phyloP scores from a whole-genome alignment of 2,113 vertebrate species.

The Benitochromis conjunctus region DNA sequence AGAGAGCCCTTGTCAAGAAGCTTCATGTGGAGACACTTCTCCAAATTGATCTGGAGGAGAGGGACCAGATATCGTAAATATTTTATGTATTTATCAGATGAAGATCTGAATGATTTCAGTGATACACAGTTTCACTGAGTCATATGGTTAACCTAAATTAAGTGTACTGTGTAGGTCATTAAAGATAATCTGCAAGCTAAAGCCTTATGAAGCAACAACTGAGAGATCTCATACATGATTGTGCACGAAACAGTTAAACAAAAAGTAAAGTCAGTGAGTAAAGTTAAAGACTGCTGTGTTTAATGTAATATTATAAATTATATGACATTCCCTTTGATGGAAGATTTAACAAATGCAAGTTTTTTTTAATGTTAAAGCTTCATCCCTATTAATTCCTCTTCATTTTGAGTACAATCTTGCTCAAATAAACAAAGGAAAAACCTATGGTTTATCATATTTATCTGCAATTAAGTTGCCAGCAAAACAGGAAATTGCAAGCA shows the following conservation, averaged over 20 bases:
- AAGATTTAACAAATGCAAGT: neutral
- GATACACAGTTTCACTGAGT: conserved; percentile 8
- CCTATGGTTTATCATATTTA: neutral
- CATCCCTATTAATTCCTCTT: neutral
- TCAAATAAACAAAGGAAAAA: neutral
- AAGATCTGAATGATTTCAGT: neutral
- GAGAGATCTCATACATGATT: neutral
- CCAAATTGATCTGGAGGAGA: neutral
- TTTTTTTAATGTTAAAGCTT: neutral
- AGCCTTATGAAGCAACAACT: neutral
- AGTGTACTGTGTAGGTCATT: neutral
- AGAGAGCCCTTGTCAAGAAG: neutral
- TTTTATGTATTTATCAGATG: neutral
- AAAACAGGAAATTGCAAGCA: neutral
- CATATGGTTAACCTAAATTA: neutral
- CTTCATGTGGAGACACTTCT: neutral
- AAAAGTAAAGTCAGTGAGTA: neutral
- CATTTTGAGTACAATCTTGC: neutral
- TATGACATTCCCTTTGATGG: neutral
- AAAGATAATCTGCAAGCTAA: neutral
- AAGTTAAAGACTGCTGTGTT: neutral
- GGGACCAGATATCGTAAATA: neutral
- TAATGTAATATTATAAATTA: neutral
- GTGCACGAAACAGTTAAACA: neutral
- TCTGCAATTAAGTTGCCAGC: neutral